A percentile compares a stretch with the other conserved stretches of the same genome.
Evolutionary conservation across 2,113 vertebrate genomes (phyloP).

Genomic region (Nibea albiflora): DNA sequence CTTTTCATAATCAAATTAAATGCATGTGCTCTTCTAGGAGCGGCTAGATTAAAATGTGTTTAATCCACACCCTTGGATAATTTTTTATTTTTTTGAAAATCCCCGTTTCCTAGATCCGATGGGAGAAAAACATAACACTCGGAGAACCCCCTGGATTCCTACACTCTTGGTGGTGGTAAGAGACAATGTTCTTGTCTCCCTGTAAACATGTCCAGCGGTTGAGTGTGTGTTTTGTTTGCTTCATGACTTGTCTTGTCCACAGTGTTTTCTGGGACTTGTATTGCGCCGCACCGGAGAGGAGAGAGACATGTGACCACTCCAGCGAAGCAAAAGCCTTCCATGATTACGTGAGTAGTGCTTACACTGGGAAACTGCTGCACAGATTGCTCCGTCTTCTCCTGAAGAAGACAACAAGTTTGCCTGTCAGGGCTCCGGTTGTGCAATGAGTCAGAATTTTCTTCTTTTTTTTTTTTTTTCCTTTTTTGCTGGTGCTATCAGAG

Average conservation of each 20-base stretch:
- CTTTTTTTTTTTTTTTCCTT: neutral
- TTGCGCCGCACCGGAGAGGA: conserved; percentile 98
- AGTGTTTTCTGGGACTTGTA: conserved; percentile 99
- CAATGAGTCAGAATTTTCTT: neutral
- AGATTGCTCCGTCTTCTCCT: conserved; percentile 7
- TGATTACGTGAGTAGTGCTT: conserved; percentile 96
- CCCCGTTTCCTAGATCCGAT: conserved; percentile 89
- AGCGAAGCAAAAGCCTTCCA: conserved; percentile 99
- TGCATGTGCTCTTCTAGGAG: neutral
- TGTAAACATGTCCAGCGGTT: conserved; percentile 44
- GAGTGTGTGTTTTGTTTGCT: conserved; percentile 10
- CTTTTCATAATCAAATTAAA: neutral
- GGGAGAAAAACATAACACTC: conserved; percentile 97
- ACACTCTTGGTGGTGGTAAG: conserved; percentile 99
- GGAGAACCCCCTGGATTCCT: conserved; percentile 95
- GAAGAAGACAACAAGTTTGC: conserved; percentile 16
- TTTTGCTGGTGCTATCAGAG: neutral
- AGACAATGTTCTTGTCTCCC: conserved; percentile 46
- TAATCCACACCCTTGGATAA: neutral
- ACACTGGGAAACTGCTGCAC: conserved; percentile 58
- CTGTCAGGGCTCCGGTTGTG: conserved; percentile 16
- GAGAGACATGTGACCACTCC: conserved; percentile 99
- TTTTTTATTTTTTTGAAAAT: conserved; percentile 4
- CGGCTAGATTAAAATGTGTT: neutral
- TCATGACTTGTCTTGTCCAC: conserved; percentile 66